A percentile compares a stretch with the other conserved stretches of the same genome.
Evolutionary conservation across 2,797 vertebrate genomes (phyloP).

Genomic region (Leuciscus waleckii): DNA sequence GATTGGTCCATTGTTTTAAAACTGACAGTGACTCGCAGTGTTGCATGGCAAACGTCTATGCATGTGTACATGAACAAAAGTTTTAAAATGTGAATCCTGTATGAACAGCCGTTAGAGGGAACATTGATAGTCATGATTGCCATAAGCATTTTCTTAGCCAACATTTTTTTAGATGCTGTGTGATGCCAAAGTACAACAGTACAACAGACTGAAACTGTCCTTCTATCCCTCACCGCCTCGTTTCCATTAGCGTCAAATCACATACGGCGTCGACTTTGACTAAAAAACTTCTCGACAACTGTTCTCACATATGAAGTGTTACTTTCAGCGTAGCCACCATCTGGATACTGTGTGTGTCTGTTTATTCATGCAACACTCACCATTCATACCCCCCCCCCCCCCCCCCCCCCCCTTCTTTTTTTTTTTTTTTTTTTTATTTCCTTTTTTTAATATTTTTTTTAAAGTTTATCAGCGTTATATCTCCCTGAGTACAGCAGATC

Average conservation of each 20-base stretch:
- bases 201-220: conserved; percentile 2
- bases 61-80: too few species aligned
- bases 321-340: conserved; percentile 20
- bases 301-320: conserved; percentile 31
- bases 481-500: conserved; percentile 15
- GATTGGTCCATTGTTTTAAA: too few species aligned
- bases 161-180: too few species aligned
- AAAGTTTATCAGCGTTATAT: conserved; percentile 15
- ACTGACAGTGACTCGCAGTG: too few species aligned
- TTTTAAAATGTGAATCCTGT: not conserved
- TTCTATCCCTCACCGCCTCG: not conserved
- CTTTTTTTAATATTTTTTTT: too few species aligned
- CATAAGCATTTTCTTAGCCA: not conserved
- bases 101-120: not conserved
- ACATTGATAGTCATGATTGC: not conserved
- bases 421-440: too few species aligned
- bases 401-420: too few species aligned
- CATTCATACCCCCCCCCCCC: not conserved
- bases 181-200: not conserved
- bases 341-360: not conserved
- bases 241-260: conserved; percentile 10
- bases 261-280: conserved; percentile 7
- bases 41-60: not conserved
- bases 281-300: conserved; percentile 12
- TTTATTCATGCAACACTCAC: conserved; percentile 35